These are phyloP conservation scores for Spodoptera litura DNA, from an alignment of 1,140 invertebrate genomes.

Conservation along the genomic window DNA sequence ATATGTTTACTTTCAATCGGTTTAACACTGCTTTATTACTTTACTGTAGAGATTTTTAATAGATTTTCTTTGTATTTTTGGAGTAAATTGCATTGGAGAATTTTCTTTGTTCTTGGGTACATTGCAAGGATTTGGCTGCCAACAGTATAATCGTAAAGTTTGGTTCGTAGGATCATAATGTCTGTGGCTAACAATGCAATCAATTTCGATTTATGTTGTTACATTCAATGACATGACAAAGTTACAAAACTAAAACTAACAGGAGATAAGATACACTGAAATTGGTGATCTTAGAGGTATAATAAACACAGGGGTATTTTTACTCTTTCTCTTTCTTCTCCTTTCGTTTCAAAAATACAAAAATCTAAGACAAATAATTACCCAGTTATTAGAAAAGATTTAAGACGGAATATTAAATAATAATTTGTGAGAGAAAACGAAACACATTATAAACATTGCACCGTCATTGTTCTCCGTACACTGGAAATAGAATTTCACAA, in stretches of 20 bases:
- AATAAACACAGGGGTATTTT: too few relatives aligned
- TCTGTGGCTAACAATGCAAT: too few relatives aligned
- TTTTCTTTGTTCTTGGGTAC: neutral
- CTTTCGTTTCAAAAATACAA: too few relatives aligned
- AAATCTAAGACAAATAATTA: neutral
- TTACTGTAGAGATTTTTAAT: neutral
- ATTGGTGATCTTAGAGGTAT: too few relatives aligned
- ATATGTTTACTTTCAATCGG: neutral
- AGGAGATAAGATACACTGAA: too few relatives aligned
- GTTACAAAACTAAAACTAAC: too few relatives aligned
- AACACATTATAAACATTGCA: constrained; percentile 67
- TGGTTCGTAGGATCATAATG: too few relatives aligned
- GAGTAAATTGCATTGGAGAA: neutral
- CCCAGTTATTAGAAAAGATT: constrained; percentile 20
- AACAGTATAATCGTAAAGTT: too few relatives aligned
- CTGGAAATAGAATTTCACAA: constrained; percentile 75
- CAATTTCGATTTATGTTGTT: too few relatives aligned
- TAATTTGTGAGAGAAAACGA: constrained; percentile 67
- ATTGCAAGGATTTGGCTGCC: neutral
- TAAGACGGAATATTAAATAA: constrained; percentile 43
- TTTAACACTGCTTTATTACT: constrained; percentile 2
- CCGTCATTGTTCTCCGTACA: constrained; percentile 82
- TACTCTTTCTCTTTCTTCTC: too few relatives aligned
- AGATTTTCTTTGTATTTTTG: neutral
- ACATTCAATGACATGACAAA: too few relatives aligned